phyloP scores from a whole-genome alignment of 2,888 invertebrate species.

The Melanostoma mellinum region DNA sequence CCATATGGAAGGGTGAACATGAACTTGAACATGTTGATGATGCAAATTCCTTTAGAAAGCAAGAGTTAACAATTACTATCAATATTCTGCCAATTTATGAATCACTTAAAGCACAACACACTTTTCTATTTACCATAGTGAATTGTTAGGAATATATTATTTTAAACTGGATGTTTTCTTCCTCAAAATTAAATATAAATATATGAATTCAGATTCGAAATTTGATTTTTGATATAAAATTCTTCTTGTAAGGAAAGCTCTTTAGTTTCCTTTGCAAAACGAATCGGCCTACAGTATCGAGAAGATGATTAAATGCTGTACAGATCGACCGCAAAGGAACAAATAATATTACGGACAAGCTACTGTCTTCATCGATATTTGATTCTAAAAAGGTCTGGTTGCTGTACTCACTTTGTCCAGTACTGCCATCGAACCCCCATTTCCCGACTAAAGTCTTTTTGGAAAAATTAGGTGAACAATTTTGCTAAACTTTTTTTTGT shows the following conservation, averaged over 20 bases:
- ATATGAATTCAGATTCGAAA: conserved; percentile 3
- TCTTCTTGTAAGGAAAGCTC: background rate
- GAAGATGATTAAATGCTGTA: conserved; percentile 9
- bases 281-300: conserved; percentile 5
- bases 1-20: too few relatives aligned
- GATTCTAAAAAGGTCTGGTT: conserved; percentile 6
- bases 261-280: conserved; percentile 4
- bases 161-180: conserved; percentile 3
- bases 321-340: conserved; percentile 2
- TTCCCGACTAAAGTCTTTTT: background rate
- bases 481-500: too few relatives aligned
- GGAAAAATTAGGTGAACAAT: too few relatives aligned
- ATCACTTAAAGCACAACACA: conserved; percentile 4
- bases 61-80: too few relatives aligned
- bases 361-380: conserved; percentile 3
- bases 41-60: too few relatives aligned
- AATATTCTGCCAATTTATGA: too few relatives aligned
- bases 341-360: conserved; percentile 5
- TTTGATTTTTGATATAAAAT: background rate
- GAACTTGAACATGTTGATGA: too few relatives aligned
- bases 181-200: conserved; percentile 1
- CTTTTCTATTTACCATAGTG: conserved; percentile 12
- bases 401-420: conserved; percentile 6
- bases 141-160: conserved; percentile 12
- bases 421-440: conserved; percentile 7